These are phyloP conservation scores for Vanessa tameamea DNA, from an alignment of 1,140 invertebrate genomes.

Conservation along the genomic window DNA sequence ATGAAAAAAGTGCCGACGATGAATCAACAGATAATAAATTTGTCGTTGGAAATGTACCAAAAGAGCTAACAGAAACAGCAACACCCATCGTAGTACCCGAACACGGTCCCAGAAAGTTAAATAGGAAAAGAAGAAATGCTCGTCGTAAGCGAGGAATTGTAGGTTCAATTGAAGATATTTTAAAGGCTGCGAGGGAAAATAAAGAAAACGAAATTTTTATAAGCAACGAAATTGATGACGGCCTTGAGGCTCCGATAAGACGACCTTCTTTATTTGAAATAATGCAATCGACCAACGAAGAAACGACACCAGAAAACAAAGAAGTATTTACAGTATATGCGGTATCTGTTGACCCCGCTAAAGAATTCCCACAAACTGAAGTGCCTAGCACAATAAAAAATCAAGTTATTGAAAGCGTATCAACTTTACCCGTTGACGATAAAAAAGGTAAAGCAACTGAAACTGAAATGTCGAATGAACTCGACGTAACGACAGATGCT, in stretches of 20 bases:
- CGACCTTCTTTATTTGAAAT: slow-evolving; percentile 41
- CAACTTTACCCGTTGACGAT: slow-evolving; percentile 59
- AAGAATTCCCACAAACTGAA: slow-evolving; percentile 46
- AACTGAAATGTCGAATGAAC: slow-evolving; percentile 51
- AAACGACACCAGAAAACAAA: slow-evolving; percentile 43
- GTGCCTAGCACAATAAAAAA: slow-evolving; percentile 42
- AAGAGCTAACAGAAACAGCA: slow-evolving; percentile 77
- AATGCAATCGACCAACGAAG: slow-evolving; percentile 31
- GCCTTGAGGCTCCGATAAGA: slow-evolving; percentile 44
- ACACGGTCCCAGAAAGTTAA: slow-evolving; percentile 81
- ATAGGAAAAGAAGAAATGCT: slow-evolving; percentile 62
- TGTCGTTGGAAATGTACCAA: slow-evolving; percentile 82
- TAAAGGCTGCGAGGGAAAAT: slow-evolving; percentile 63
- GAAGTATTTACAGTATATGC: slow-evolving; percentile 60
- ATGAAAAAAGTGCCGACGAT: slow-evolving; percentile 50
- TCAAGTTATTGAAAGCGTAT: slow-evolving; percentile 68
- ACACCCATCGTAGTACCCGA: slow-evolving; percentile 82
- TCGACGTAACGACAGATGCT: slow-evolving; percentile 63
- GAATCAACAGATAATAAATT: slow-evolving; percentile 73
- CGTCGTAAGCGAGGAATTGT: slow-evolving; percentile 56
- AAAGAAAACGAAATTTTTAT: slow-evolving; percentile 69
- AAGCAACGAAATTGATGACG: slow-evolving; percentile 76
- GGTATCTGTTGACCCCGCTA: slow-evolving; percentile 48
- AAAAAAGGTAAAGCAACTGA: slow-evolving; percentile 52
- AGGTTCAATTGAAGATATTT: slow-evolving; percentile 67